Evolutionary conservation across 92 coral and sea anemone genomes (phyloP).

Genomic region (Micromussa lordhowensis): DNA sequence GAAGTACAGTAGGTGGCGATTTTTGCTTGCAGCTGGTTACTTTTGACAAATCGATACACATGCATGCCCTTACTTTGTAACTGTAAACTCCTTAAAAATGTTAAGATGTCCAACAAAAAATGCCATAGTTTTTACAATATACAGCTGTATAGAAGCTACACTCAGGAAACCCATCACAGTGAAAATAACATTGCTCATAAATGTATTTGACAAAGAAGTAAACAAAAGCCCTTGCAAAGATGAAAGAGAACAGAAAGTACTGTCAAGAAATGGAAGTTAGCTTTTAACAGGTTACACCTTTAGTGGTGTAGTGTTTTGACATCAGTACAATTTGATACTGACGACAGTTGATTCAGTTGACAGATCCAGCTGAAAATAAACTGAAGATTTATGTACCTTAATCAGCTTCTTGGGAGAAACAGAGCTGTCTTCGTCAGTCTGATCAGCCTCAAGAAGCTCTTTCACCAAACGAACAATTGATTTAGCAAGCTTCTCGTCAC

Average conservation of each 20-base stretch:
- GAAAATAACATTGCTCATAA: neutral
- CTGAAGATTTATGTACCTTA: constrained; percentile 40
- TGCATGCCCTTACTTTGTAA: too few species aligned
- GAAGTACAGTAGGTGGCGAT: too few species aligned
- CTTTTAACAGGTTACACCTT: neutral
- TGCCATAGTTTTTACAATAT: too few species aligned
- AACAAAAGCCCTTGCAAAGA: neutral
- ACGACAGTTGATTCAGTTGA: neutral
- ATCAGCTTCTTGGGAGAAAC: constrained; percentile 28
- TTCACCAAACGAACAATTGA: constrained; percentile 72
- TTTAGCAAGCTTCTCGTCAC: constrained; percentile 91
- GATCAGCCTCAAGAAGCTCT: constrained; percentile 62
- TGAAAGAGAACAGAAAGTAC: neutral
- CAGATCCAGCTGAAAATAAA: neutral
- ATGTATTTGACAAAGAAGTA: neutral
- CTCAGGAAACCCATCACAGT: too few species aligned
- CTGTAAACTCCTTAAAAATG: too few species aligned
- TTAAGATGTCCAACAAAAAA: too few species aligned
- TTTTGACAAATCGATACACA: too few species aligned
- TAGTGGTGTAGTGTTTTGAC: neutral
- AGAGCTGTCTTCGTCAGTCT: constrained; percentile 46
- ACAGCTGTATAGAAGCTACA: too few species aligned
- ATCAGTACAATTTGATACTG: neutral
- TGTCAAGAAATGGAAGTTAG: neutral
- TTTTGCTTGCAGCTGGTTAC: too few species aligned